Evolutionary conservation across 2,113 vertebrate species (phyloP), one percentile per base, ranked within the genome.

Genomic region (Heloderma charlesbogerti): DNA sequence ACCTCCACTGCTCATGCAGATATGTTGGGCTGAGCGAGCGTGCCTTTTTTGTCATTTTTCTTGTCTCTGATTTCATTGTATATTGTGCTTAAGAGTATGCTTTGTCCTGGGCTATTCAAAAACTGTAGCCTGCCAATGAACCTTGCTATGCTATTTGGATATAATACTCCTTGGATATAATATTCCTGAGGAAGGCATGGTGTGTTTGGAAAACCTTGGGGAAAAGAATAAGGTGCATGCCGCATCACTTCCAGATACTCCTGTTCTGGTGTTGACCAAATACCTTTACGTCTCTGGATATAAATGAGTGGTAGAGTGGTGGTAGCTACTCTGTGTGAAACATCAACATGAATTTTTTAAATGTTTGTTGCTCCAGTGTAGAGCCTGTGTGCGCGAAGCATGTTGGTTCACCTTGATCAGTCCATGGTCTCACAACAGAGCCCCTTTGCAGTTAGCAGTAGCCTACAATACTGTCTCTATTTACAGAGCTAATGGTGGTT

Each of bases 401-500:
- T 20, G 43, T 69, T 71, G 84, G 67, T 43, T 48, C 66, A 2
- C 48, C 40, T 48, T 18, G 29, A 71, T 71, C 84, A 34, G 15
- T 71, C 7, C 43, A 57, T 51, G 20, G 84, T 71, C 18, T 31
- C 84, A 40, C 84, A 67, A 84, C 40, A 67, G 83, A 84, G 63
- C 25, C 63, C 82, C 83, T 67, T 84, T 84, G 83, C 60, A 51
- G 63, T 48, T 48, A 3, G 84, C 29, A 69, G 66, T 31, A 71
- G 29, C 45, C 12, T n/a, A 29, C 45, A 9, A 22, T 86, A 31
- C 43, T 86, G 43, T 71, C 48, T 48, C 84, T 86, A 86, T 86
- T 86, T 86, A n/a, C 84, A 71, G 84, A 86, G 43, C 84, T 86
- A 71, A 86, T 71, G 66, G 43, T 86, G 43, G 84, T 71, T 86